phyloP scores from a whole-genome alignment of 2,797 vertebrate genomes.

The Scomberomorus guttatus region DNA sequence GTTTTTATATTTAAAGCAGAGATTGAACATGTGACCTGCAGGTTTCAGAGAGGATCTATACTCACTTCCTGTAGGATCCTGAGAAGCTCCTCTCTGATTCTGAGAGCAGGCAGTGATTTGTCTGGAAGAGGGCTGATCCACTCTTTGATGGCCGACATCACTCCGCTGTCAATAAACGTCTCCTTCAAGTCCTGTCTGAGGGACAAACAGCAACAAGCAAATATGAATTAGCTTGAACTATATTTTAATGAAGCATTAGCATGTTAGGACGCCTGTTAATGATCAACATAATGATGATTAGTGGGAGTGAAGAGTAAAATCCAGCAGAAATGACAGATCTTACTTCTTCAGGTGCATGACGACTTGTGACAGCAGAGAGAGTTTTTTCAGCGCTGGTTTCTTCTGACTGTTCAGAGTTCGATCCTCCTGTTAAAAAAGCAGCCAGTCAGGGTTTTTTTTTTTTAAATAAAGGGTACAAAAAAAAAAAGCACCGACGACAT shows the following conservation, averaged over 20 bases:
- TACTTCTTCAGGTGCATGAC: constrained; percentile 99
- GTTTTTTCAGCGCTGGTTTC: constrained; percentile 97
- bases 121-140: constrained; percentile 99
- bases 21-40: accelerated
- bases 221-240: too few relatives aligned
- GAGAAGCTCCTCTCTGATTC: constrained; percentile 95
- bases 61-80: constrained; percentile 96
- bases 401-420: constrained; percentile 95
- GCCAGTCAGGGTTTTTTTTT: background rate
- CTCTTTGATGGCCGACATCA: constrained; percentile 99
- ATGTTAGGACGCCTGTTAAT: too few relatives aligned
- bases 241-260: too few relatives aligned
- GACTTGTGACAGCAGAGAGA: constrained; percentile 95
- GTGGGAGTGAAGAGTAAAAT: too few relatives aligned
- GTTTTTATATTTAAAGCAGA: background rate
- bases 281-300: too few relatives aligned
- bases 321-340: constrained; percentile 55
- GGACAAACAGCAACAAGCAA: background rate
- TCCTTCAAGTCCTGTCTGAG: constrained; percentile 97
- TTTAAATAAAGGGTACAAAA: too few relatives aligned
- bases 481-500: accelerated
- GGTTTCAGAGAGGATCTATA: accelerated
- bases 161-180: constrained; percentile 98
- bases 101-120: constrained; percentile 93
- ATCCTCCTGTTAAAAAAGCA: constrained; percentile 88